Evolutionary conservation across 2,888 invertebrate species (phyloP).

Genomic region (Serripes groenlandicus): DNA sequence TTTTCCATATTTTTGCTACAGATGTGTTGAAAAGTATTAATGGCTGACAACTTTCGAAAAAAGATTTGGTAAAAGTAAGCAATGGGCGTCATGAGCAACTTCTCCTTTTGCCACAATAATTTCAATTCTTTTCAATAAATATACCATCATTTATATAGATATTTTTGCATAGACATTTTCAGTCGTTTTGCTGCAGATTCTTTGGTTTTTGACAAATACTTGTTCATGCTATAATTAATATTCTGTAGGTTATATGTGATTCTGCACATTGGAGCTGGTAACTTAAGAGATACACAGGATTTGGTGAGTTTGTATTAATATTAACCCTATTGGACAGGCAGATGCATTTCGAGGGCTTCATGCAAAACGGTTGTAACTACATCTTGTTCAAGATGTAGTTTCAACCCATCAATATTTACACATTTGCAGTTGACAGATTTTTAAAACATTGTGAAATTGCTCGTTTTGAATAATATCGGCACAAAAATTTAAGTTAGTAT

Average conservation of each 20-base stretch:
- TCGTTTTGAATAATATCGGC: no score
- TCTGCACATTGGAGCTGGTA: slow-evolving; percentile 58
- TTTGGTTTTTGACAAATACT: background rate
- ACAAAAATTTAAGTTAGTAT: no score
- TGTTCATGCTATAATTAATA: background rate
- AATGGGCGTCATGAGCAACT: background rate
- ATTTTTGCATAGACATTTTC: background rate
- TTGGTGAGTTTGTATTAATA: no score
- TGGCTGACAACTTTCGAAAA: background rate
- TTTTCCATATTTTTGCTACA: background rate
- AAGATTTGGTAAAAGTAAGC: background rate
- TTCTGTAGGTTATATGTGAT: slow-evolving; percentile 51
- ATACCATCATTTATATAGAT: background rate
- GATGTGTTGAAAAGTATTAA: background rate
- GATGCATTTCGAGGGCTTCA: no score
- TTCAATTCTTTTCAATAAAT: no score
- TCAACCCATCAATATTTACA: no score
- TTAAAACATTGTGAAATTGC: no score
- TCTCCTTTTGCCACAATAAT: background rate
- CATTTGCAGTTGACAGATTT: no score
- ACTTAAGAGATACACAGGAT: slow-evolving; percentile 55
- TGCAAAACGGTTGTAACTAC: no score
- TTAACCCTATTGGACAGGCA: no score
- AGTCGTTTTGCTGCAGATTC: background rate
- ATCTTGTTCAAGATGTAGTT: no score